Percentiles rank a stretch among this genome's conserved stretches.
phyloP scores from a whole-genome alignment of 2,113 vertebrate species.

The Tragelaphus strepsiceros region DNA sequence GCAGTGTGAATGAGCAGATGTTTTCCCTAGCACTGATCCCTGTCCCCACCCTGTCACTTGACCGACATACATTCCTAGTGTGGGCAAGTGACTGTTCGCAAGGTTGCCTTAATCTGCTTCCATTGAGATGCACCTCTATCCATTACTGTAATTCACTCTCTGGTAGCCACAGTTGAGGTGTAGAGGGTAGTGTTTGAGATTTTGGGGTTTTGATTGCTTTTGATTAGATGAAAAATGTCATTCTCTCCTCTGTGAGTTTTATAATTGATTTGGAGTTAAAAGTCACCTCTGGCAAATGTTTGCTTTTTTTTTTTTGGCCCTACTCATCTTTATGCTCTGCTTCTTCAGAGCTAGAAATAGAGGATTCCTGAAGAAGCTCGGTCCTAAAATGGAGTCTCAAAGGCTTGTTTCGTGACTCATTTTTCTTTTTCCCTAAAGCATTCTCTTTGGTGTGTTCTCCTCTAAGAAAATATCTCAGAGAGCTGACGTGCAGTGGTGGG shows the following conservation, averaged over 20 bases:
- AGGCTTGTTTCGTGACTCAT: conserved; percentile 48
- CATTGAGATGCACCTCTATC: not conserved
- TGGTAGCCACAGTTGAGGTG: not conserved
- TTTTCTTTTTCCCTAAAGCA: not conserved
- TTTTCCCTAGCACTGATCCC: not conserved
- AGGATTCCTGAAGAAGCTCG: not conserved
- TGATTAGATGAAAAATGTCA: not conserved
- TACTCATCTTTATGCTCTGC: not conserved
- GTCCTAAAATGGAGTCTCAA: conserved; percentile 32
- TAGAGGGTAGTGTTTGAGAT: not conserved
- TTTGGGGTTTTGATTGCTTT: not conserved
- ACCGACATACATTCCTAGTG: not conserved
- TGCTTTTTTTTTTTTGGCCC: not conserved
- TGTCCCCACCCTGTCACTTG: fast-evolving
- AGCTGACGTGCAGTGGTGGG: conserved; percentile 35
- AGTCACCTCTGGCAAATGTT: not conserved
- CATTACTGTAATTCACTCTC: not conserved
- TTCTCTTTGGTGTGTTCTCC: conserved; percentile 45
- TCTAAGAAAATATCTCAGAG: conserved; percentile 36
- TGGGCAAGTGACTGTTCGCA: not conserved
- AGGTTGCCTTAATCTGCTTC: not conserved
- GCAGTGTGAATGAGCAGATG: not conserved
- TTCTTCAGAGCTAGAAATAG: conserved; percentile 38
- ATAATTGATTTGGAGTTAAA: conserved; percentile 6
- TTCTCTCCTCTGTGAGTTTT: not conserved